Evolutionary conservation across 2,113 vertebrate genomes (phyloP).

Genomic region (Pteronura brasiliensis): DNA sequence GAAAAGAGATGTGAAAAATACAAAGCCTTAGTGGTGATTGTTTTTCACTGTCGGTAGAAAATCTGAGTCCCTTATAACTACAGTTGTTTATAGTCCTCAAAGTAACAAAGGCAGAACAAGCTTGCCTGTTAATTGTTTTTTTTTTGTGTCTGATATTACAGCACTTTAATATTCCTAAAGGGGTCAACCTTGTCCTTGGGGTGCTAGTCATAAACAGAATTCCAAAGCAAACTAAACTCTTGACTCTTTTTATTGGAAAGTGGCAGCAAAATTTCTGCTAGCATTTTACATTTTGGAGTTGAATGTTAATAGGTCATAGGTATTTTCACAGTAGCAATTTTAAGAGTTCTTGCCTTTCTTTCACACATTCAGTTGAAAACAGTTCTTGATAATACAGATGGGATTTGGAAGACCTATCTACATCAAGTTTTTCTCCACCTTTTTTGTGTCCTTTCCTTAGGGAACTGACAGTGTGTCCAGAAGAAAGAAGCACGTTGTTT

Average conservation of each 20-base stretch:
- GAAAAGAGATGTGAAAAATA: slow-evolving; percentile 9
- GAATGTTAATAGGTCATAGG: neutral
- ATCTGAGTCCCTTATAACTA: neutral
- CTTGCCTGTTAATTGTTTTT: neutral
- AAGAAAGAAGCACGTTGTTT: neutral
- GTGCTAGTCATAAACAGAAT: neutral
- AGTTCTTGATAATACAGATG: neutral
- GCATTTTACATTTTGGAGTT: neutral
- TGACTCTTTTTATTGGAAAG: neutral
- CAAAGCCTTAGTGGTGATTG: neutral
- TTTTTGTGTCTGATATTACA: neutral
- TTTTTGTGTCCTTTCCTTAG: neutral
- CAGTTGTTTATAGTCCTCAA: neutral
- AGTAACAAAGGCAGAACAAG: neutral
- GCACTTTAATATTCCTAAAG: neutral
- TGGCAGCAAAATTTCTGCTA: neutral
- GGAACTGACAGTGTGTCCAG: neutral
- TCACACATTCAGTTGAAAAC: neutral
- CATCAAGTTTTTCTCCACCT: neutral
- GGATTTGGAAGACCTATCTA: neutral
- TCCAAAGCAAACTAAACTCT: neutral
- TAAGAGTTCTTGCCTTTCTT: neutral
- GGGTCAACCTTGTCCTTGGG: neutral
- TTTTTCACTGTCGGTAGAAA: neutral
- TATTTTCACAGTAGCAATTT: neutral